Evolutionary conservation across 2,113 vertebrate genomes (phyloP), one percentile per base, ranked within the genome.

Genomic region (Phylloscopus whistleri): DNA sequence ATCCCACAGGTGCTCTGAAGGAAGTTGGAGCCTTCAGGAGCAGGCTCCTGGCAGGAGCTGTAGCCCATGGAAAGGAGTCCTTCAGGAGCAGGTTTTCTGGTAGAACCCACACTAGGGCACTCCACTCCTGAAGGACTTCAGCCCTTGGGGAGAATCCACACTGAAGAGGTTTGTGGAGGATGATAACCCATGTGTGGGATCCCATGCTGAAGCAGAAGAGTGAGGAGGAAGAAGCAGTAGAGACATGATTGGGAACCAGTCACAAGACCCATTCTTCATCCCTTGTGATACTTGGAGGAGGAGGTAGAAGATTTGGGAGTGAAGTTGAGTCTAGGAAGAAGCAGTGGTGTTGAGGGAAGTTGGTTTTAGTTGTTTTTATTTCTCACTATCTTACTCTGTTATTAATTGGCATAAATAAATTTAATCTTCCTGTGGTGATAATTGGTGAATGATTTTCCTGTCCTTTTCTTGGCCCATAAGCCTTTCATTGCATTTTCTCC

Each of bases 111-210:
- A 4, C 17, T 49, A 23, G 73, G 39, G 23, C 53, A 31, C 16
- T 59, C 35, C 9, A 9, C 7, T 62, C n/a, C 55, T 89, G 48
- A 55, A 66, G 43, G 52, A 8, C 9, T 67, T 52, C 6, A 39
- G 10, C 12, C 59, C 7, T 7, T 56, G 75, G 58, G 37, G 39
- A 51, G 49, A 64, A 4, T 26, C 16, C 9, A 7, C 8, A 11
- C 1, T 68, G 43, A 16, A 22, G 33, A 52, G 20, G 24, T 62
- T 51, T 9, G 21, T 66, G 35, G 49, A 49, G 68, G 20, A 21
- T 9, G 4, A 13, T 23, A 5, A n/a, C 56, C 39, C 0, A 0
- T 64, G 39, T 21, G 4, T 48, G n/a, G 24, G 26, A 75, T 4
- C n/a, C 46, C 17, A 16, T 1, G 1, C 26, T 48, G 63, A n/a